A percentile compares a stretch with the other conserved stretches of the same genome.
Evolutionary conservation across 1,140 invertebrate genomes (phyloP).

Genomic region (Heliconius himera): DNA sequence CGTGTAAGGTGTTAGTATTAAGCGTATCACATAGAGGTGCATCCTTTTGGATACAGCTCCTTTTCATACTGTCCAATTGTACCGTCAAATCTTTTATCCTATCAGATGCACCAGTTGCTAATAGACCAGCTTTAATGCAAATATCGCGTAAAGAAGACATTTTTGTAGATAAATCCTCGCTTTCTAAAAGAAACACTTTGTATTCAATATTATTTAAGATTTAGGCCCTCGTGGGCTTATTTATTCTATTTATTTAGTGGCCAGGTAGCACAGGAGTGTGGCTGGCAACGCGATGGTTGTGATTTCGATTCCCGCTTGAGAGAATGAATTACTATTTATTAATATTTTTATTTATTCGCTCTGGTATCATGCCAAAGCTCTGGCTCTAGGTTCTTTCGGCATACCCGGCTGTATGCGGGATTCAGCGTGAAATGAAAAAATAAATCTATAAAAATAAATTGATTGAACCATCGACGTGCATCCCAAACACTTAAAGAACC

Average conservation of each 20-base stretch:
- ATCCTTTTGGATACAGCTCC: slow-evolving; percentile 83
- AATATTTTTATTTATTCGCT: no score
- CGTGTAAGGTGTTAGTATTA: slow-evolving; percentile 83
- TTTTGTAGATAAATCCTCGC: slow-evolving; percentile 78
- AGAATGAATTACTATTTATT: no score
- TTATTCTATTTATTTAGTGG: no score
- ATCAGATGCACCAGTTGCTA: slow-evolving; percentile 70
- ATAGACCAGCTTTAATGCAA: slow-evolving; percentile 63
- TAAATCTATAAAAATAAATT: background rate
- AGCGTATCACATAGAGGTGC: slow-evolving; percentile 85
- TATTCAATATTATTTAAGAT: background rate
- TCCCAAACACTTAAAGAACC: background rate
- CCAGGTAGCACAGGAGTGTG: no score
- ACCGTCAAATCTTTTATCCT: slow-evolving; percentile 80
- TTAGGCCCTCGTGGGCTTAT: no score
- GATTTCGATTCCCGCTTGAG: no score
- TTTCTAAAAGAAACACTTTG: slow-evolving; percentile 65
- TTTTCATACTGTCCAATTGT: slow-evolving; percentile 83
- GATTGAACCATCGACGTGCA: background rate
- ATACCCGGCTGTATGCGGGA: background rate
- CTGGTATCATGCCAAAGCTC: no score
- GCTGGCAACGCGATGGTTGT: no score
- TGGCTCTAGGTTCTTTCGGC: background rate
- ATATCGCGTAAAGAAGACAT: slow-evolving; percentile 81
- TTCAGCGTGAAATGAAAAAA: no score